Evolutionary conservation across 2,113 vertebrate genomes (phyloP).

Genomic region (Peromyscus polionotus): DNA sequence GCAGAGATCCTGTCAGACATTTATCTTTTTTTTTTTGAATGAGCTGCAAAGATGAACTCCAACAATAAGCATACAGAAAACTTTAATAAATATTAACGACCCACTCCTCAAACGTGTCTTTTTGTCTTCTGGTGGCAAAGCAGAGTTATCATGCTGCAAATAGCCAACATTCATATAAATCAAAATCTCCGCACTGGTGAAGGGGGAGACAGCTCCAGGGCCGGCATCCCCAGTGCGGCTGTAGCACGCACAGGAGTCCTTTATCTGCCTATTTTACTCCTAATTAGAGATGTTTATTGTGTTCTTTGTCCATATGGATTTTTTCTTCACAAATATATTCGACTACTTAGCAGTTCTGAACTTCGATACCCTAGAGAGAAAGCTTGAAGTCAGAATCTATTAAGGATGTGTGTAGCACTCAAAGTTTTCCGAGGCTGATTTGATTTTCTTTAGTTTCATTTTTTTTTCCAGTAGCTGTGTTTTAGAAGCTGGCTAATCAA

Average conservation of each 20-base stretch:
- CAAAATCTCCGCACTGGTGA: accelerated
- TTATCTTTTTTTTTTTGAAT: neutral
- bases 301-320: conserved; percentile 34
- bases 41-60: neutral
- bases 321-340: conserved; percentile 42
- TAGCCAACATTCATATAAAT: neutral
- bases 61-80: neutral
- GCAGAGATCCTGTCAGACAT: no score
- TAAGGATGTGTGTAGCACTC: neutral
- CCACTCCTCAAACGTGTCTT: neutral
- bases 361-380: conserved; percentile 33
- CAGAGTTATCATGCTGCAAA: neutral
- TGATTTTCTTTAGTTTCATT: conserved; percentile 9
- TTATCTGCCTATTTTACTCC: neutral
- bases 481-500: neutral
- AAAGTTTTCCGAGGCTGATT: conserved; percentile 50
- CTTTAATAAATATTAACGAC: neutral
- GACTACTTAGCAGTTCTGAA: conserved; percentile 50
- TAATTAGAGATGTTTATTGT: neutral
- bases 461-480: neutral
- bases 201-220: accelerated
- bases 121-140: neutral
- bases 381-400: conserved; percentile 31
- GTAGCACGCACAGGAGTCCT: neutral
- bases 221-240: neutral